A percentile compares a stretch with the other conserved stretches of the same genome.
These are phyloP conservation scores for Martes martes DNA, from an alignment of 2,113 vertebrate species.

Conservation along the genomic window DNA sequence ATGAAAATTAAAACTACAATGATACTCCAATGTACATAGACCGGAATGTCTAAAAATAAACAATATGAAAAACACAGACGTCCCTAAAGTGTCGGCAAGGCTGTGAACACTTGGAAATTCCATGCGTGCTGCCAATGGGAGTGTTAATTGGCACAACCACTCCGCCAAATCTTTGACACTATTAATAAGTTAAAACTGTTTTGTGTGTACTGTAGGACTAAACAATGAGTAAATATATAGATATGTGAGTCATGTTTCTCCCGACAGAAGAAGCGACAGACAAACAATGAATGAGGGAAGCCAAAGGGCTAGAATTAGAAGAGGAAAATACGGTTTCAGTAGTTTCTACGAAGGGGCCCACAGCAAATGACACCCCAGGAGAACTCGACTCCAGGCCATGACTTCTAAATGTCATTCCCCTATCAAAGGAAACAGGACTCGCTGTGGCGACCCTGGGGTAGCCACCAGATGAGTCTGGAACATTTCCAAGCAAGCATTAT, in stretches of 20 bases:
- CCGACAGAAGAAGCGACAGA: background rate
- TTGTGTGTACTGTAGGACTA: background rate
- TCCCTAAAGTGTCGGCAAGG: background rate
- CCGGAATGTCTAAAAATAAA: background rate
- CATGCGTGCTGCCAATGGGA: background rate
- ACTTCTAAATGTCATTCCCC: background rate
- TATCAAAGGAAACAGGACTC: background rate
- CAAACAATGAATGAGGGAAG: background rate
- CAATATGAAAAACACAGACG: background rate
- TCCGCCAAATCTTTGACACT: background rate
- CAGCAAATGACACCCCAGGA: background rate
- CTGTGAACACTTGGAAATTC: background rate
- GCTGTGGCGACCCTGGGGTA: background rate
- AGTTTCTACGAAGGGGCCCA: background rate
- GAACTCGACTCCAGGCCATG: background rate
- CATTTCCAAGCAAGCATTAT: background rate
- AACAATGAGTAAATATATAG: background rate
- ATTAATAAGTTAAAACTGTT: background rate
- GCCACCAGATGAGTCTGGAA: background rate
- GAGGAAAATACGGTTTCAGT: background rate
- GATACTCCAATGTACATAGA: background rate
- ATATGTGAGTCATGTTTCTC: background rate
- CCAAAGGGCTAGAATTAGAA: background rate
- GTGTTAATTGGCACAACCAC: background rate
- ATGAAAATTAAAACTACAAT: constrained; percentile 10